Conservation (phyloP, 1,140 invertebrate species). For the Parasteatoda tepidariorum region DNA sequence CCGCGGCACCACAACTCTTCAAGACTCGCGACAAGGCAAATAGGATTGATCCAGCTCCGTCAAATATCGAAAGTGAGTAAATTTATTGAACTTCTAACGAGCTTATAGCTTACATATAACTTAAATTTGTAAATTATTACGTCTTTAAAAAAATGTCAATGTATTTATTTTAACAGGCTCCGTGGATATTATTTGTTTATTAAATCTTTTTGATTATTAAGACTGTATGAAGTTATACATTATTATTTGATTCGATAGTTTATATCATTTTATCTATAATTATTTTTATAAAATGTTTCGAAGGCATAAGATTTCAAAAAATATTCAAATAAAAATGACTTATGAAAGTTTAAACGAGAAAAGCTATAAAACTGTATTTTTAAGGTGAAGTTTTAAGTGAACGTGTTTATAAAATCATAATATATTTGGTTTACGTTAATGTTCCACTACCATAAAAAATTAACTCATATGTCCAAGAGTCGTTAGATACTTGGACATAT, state of each 20-base stretch:
- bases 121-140: neutral
- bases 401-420: no score
- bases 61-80: slow-evolving; percentile 24
- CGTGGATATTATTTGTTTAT: neutral
- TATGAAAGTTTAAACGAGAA: no score
- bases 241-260: neutral
- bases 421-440: no score
- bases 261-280: no score
- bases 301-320: no score
- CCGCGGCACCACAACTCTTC: neutral
- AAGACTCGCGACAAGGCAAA: neutral
- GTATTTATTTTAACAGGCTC: neutral
- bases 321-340: no score
- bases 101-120: neutral
- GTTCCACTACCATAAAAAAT: no score
- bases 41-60: slow-evolving; percentile 17
- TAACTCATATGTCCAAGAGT: no score
- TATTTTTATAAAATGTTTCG: no score
- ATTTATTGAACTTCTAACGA: neutral
- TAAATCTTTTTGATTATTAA: neutral
- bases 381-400: no score
- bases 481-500: no score
- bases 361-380: no score
- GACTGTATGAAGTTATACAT: neutral
- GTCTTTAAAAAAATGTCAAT: neutral